phyloP scores from a whole-genome alignment of 2,797 vertebrate species.

The Ammospiza maritima region DNA sequence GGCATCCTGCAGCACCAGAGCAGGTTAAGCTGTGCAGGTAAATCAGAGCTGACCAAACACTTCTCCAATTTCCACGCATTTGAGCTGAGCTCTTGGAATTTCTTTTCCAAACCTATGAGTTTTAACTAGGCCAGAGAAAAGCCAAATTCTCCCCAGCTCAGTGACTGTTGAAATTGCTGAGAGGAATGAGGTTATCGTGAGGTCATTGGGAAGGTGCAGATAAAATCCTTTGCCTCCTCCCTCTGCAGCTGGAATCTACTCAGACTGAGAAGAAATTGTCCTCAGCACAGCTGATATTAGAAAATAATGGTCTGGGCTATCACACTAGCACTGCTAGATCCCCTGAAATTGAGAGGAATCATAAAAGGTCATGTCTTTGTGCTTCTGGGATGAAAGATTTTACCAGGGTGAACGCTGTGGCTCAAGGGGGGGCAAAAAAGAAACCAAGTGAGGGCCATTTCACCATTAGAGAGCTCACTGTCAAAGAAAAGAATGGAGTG shows the following conservation, averaged over 20 bases:
- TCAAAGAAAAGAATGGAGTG: conserved; percentile 29
- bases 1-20: not conserved
- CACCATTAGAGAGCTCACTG: not conserved
- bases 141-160: not conserved
- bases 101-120: not conserved
- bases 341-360: not conserved
- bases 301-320: not conserved
- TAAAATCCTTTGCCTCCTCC: not conserved
- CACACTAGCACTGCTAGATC: not conserved
- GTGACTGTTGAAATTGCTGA: not conserved
- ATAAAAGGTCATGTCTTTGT: not conserved
- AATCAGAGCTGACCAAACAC: not conserved
- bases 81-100: not conserved
- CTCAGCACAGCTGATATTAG: not conserved
- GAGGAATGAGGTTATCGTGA: not conserved
- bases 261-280: not conserved
- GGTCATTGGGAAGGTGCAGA: not conserved
- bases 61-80: not conserved
- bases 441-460: not conserved
- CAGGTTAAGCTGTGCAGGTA: not conserved
- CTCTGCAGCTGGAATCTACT: not conserved
- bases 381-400: not conserved
- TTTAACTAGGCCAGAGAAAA: not conserved
- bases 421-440: not conserved
- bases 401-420: not conserved